These are phyloP conservation scores for Fregata magnificens DNA, from an alignment of 2,113 vertebrate genomes.

Conservation along the genomic window DNA sequence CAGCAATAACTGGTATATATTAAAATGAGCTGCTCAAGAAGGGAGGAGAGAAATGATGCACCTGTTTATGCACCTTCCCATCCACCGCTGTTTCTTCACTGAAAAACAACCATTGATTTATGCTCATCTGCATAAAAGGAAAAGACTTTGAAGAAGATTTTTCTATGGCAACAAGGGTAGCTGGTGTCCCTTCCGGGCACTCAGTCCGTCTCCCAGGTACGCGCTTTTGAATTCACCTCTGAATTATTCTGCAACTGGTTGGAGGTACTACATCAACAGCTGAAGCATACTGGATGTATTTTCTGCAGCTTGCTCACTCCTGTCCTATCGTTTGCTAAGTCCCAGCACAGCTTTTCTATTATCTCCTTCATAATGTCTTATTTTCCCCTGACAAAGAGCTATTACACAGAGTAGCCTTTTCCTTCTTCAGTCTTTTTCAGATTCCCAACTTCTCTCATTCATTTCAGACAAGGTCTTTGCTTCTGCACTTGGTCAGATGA, in stretches of 20 bases:
- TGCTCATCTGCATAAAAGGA: background rate
- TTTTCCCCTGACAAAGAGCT: background rate
- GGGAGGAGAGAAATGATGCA: conserved; percentile 34
- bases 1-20: conserved; percentile 26
- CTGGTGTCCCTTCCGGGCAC: background rate
- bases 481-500: background rate
- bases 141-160: background rate
- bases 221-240: background rate
- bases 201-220: background rate
- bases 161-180: background rate
- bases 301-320: background rate
- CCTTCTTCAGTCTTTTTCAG: background rate
- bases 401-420: background rate
- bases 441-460: background rate
- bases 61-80: conserved; percentile 19
- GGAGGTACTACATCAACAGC: background rate
- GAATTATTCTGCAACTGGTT: background rate
- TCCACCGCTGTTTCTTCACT: background rate
- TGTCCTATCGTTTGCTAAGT: background rate
- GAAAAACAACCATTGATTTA: conserved; percentile 14
- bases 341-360: background rate
- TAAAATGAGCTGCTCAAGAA: conserved; percentile 39
- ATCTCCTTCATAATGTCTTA: background rate
- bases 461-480: background rate
- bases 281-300: background rate